phyloP scores from a whole-genome alignment of 2,797 vertebrate species.

The Naso thynnoides region DNA sequence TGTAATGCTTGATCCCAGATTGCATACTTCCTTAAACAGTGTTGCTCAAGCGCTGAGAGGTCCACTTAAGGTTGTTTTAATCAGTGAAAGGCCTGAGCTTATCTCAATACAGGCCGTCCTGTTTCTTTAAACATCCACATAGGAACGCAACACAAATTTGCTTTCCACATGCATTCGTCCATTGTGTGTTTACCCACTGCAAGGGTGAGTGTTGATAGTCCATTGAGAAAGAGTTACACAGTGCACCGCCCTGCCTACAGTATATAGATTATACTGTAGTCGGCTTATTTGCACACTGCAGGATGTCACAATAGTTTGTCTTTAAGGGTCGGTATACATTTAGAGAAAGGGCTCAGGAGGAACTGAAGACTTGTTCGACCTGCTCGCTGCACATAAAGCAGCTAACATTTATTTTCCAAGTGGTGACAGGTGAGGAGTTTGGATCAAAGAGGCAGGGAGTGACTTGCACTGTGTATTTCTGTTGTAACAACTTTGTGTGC shows the following conservation, averaged over 20 bases:
- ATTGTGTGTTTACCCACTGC: background rate
- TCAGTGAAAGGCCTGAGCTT: constrained; percentile 43
- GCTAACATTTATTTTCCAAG: constrained; percentile 6
- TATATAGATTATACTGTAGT: constrained; percentile 10
- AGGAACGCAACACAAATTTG: constrained; percentile 18
- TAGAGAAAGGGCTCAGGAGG: constrained; percentile 29
- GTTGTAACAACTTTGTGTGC: constrained; percentile 10
- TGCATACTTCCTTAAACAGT: background rate
- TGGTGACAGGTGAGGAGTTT: constrained; percentile 21
- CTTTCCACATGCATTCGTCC: background rate
- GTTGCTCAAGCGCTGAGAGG: constrained; percentile 6
- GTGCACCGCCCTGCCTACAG: background rate
- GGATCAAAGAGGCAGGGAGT: constrained; percentile 33
- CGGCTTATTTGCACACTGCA: constrained; percentile 41
- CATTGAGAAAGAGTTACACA: constrained; percentile 2
- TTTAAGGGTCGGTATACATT: constrained; percentile 30
- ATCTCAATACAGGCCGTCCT: constrained; percentile 32
- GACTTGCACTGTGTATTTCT: constrained; percentile 7
- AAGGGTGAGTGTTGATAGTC: background rate
- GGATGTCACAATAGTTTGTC: constrained; percentile 15
- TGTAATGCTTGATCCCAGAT: constrained; percentile 5
- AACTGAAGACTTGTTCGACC: constrained; percentile 56
- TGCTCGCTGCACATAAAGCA: constrained; percentile 43
- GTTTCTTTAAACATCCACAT: constrained; percentile 38
- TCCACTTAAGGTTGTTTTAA: constrained; percentile 24